These are phyloP conservation scores for Aradophagus sp. DNA, from an alignment of 1,140 invertebrate genomes.

Conservation along the genomic window DNA sequence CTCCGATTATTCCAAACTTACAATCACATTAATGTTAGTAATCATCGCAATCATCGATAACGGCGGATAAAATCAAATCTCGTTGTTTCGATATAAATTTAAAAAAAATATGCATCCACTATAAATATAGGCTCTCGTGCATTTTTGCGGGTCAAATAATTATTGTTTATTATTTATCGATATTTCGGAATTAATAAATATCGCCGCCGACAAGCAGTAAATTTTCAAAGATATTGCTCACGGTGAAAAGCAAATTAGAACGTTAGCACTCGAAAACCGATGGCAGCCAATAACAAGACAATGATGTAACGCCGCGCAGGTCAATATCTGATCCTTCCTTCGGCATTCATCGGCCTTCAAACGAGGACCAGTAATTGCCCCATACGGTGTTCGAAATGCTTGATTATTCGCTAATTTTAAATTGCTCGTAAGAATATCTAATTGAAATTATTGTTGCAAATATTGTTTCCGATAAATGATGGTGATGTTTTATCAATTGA, in stretches of 20 bases:
- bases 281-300: slow-evolving; percentile 43
- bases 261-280: slow-evolving; percentile 42
- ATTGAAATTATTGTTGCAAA: too few species aligned
- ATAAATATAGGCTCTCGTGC: too few species aligned
- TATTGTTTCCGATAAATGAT: slow-evolving; percentile 19
- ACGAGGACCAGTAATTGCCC: slow-evolving; percentile 40
- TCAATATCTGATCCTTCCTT: slow-evolving; percentile 53
- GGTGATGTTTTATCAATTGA: too few species aligned
- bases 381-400: slow-evolving; percentile 24
- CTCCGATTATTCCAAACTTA: neutral
- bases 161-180: slow-evolving; percentile 12
- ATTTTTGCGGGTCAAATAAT: slow-evolving; percentile 11
- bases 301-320: slow-evolving; percentile 50
- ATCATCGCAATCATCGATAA: too few species aligned
- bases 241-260: slow-evolving; percentile 48
- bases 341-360: slow-evolving; percentile 44
- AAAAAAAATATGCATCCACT: too few species aligned
- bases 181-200: slow-evolving; percentile 38
- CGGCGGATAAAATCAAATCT: too few species aligned
- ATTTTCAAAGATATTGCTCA: slow-evolving; percentile 40
- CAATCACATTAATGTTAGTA: slow-evolving; percentile 11
- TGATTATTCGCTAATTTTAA: slow-evolving; percentile 36
- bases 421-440: slow-evolving; percentile 17
- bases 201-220: slow-evolving; percentile 28
- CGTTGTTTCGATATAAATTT: too few species aligned